Base-by-base conservation (phyloP, 2,113 vertebrate species). In the Tetrax tetrax region DNA sequence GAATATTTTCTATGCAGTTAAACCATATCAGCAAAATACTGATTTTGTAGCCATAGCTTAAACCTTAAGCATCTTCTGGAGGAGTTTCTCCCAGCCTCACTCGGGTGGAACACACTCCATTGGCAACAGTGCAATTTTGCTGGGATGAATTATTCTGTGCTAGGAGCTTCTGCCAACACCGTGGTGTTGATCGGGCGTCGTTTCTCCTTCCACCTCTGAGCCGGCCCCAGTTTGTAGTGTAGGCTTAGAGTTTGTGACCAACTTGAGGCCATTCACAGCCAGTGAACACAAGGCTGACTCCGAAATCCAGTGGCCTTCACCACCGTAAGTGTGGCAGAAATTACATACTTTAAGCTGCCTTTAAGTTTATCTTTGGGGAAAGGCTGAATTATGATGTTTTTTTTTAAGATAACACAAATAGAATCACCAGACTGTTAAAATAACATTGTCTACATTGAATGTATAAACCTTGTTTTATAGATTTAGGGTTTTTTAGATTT, bases 81-180 rank as follows among this genome's bases (percentile, higher is more conserved):
- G 50, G 50, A 66, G n/a, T 14, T 86, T 74, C 56, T 41, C 61
- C 14, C 53, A 60, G 66, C 21, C 10, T 74, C 70, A 22, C 38
- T 65, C 0, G 0, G 19, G n/a, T 57, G 33, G 85, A 90, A 64
- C 51, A 37, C 0, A 2, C 54, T 66, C 12, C 24, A 78, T 27
- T 41, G 65, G 24, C 37, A 33, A 21, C 74, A 48, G 4, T 12
- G 14, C 24, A 11, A 3, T 53, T 69, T 31, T 77, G 17, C 53
- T 38, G 2, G 28, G 48, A 35, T 37, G 27, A 57, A 53, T 57
- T 66, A 31, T 51, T 74, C 59, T 9, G 3, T 16, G 33, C 25
- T 12, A 14, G 53, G 48, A 61, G 57, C 12, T 60, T 80, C 64
- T 29, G 38, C 63, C 84, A 11, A 1, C 15, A 6, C 11, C 5